Base-by-base conservation (phyloP, 2,113 vertebrate species). In the Petaurus breviceps region DNA sequence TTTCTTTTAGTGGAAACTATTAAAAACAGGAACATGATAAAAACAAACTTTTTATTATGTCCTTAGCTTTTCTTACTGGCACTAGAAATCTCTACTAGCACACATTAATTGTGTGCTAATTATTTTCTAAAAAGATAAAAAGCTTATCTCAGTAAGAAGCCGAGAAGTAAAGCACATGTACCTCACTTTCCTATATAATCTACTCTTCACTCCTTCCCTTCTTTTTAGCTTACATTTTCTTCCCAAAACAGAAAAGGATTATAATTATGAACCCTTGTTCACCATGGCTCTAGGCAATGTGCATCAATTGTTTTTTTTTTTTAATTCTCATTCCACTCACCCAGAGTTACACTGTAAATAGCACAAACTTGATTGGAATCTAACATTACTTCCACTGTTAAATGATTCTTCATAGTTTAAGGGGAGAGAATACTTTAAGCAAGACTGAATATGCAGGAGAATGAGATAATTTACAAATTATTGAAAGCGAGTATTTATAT, bases 361-460 rank as follows among this genome's bases (percentile, higher is more conserved):
- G 22, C 57, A 43, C 89, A 95, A 53, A 92, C 94, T 93, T 94
- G 93, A 54, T 94, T 91, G 28, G 37, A 95, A 95, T 94, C 77
- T 93, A 91, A 54, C 55, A 37, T 92, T 57, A 92, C 25, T 96
- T 94, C 92, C 51, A 77, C 95, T 52, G 92, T 22, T 96, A 46
- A 84, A 19, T 84, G 68, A 84, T 43, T 84, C 68, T 84, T 84
- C 37, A 23, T 84, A 84, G n/a, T 84, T 84, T 43, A 43, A 4
- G 61, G 14, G 37, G 31, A 77, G 6, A 77, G 14, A 77, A n/a
- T n/a, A 37, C 68, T 43, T 84, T 84, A 84, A 84, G 37, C 16
- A 84, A 84, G 26, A 84, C 68, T 84, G 68, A 84, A 84, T 84
- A 84, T 23, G 16, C 19, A 43, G 10, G 37, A 84, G 37, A 84